A percentile compares a stretch with the other conserved stretches of the same genome.
Conservation (phyloP, 2,113 vertebrate species). For the Trematocara nigrifrons region DNA sequence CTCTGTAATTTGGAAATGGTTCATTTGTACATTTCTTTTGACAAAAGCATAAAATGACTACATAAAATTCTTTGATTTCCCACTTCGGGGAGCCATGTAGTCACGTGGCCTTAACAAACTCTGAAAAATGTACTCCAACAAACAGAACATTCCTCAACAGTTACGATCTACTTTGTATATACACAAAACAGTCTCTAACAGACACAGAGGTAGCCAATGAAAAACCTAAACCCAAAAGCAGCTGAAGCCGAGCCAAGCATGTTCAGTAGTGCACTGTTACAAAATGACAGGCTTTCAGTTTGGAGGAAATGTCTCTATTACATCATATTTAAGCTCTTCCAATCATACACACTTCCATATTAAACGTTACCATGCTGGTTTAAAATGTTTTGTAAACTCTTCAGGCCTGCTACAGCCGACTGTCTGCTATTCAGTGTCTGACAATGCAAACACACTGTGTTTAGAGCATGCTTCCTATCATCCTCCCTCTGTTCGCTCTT, state of each 20-base stretch:
- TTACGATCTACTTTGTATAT: conserved; percentile 36
- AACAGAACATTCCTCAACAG: neutral
- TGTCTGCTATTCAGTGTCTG: neutral
- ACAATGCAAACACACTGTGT: neutral
- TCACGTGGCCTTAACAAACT: neutral
- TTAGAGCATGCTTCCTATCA: neutral
- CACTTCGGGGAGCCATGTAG: neutral
- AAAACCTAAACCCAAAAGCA: neutral
- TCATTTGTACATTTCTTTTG: neutral
- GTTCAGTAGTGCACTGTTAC: neutral
- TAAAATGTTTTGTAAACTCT: neutral
- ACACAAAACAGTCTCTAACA: conserved; percentile 18
- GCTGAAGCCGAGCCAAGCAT: neutral
- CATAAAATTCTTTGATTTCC: neutral
- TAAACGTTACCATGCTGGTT: neutral
- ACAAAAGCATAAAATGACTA: fast-evolving
- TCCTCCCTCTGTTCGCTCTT: neutral
- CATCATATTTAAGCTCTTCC: neutral
- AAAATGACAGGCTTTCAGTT: neutral
- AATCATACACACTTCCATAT: neutral
- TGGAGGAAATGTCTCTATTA: neutral
- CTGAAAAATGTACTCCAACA: neutral
- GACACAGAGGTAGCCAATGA: neutral
- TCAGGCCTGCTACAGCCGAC: neutral
- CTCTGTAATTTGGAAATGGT: neutral